These are phyloP conservation scores for Coturnix japonica DNA, from an alignment of 2,113 vertebrate genomes.

Conservation along the genomic window DNA sequence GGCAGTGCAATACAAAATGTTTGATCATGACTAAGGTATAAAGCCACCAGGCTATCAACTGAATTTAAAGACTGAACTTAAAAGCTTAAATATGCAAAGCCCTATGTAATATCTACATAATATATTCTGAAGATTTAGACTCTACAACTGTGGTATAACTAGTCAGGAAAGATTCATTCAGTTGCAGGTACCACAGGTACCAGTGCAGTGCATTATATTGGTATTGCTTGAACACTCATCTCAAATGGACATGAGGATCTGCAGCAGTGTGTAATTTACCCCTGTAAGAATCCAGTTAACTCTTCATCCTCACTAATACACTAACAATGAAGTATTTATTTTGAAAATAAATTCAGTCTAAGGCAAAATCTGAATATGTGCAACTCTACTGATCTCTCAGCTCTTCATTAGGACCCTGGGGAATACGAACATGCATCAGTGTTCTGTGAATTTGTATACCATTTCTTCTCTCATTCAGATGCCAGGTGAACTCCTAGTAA, in stretches of 20 bases:
- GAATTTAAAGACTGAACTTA: background rate
- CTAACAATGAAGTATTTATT: background rate
- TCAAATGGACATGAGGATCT: background rate
- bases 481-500: constrained; percentile 41
- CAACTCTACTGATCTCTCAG: background rate
- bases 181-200: background rate
- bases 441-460: background rate
- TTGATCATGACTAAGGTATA: rapidly evolving
- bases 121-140: background rate
- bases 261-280: background rate
- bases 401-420: background rate
- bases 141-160: background rate
- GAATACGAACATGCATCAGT: background rate
- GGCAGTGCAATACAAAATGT: background rate
- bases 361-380: background rate
- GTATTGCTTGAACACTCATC: background rate
- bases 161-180: background rate
- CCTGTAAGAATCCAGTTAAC: background rate
- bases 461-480: background rate
- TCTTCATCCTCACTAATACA: background rate
- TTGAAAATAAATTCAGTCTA: background rate
- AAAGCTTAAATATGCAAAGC: background rate
- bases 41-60: background rate
- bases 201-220: background rate
- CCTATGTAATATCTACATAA: background rate